phyloP scores from a whole-genome alignment of 2,888 invertebrate genomes.

The Siphlonurus alternatus region DNA sequence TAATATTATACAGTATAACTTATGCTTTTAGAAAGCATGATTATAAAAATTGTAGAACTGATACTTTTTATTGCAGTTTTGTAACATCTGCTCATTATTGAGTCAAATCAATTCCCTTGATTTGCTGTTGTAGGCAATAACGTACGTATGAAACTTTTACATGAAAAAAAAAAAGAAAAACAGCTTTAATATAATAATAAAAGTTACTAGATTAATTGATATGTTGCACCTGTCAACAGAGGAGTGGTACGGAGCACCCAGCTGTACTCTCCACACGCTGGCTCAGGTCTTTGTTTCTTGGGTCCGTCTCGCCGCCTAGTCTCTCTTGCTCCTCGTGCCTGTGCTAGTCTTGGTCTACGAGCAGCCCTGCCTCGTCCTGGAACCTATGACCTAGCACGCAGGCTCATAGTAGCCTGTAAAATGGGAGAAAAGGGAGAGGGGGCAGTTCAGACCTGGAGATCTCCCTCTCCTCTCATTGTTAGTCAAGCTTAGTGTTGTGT shows the following conservation, averaged over 20 bases:
- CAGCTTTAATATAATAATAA: neutral
- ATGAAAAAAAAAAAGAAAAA: neutral
- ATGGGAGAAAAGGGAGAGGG: neutral
- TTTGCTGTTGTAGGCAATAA: too few species aligned
- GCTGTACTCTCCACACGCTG: neutral
- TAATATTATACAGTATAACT: too few species aligned
- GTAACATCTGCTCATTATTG: too few species aligned
- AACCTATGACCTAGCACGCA: conserved; percentile 46
- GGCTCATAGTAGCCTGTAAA: conserved; percentile 34
- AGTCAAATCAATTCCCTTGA: too few species aligned
- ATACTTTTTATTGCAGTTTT: too few species aligned
- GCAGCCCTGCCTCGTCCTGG: conserved; percentile 45
- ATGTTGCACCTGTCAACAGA: neutral
- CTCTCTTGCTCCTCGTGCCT: neutral
- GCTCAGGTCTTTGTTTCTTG: neutral
- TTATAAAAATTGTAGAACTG: too few species aligned
- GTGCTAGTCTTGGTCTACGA: neutral
- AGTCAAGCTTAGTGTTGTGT: neutral
- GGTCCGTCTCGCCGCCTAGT: neutral
- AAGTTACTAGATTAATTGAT: neutral
- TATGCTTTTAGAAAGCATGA: too few species aligned
- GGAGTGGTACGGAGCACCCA: neutral
- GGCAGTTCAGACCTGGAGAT: neutral
- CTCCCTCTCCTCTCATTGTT: neutral
- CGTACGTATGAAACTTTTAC: conserved; percentile 10